Conservation (phyloP, 2,797 vertebrate genomes). For the Galaxias olidus region DNA sequence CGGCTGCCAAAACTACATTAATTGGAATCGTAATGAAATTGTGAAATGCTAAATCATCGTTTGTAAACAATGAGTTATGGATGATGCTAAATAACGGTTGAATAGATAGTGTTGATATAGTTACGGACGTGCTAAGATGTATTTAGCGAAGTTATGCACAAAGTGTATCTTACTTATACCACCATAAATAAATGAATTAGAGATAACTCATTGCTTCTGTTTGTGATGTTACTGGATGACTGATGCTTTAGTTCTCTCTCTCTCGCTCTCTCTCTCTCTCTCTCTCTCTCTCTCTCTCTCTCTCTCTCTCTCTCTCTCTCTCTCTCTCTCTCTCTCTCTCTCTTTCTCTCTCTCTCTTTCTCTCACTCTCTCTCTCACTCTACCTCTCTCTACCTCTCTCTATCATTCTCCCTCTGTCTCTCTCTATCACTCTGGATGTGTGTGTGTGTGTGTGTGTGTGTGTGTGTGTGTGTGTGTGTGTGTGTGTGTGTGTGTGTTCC, state of each 20-base stretch:
- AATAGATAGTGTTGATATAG: background rate
- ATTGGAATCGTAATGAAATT: slow-evolving; percentile 6
- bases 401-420: too few species aligned
- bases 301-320: background rate
- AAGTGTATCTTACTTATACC: slow-evolving; percentile 7
- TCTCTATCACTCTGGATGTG: too few species aligned
- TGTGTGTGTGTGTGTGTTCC: slow-evolving; percentile 32
- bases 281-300: background rate
- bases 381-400: too few species aligned
- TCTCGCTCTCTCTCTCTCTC: background rate
- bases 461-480: slow-evolving; percentile 34
- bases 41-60: background rate
- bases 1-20: slow-evolving; percentile 41
- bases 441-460: slow-evolving; percentile 35
- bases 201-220: slow-evolving; percentile 60
- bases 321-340: slow-evolving; percentile 15
- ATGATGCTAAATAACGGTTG: background rate
- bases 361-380: slow-evolving; percentile 26
- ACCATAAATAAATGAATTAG: slow-evolving; percentile 63
- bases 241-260: slow-evolving; percentile 8
- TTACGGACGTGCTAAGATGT: background rate
- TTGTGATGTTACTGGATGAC: slow-evolving; percentile 40
- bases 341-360: background rate
- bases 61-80: too few species aligned
- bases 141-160: background rate